Evolutionary conservation across 2,797 vertebrate species (phyloP).

Genomic region (Ptychadena robeensis): DNA sequence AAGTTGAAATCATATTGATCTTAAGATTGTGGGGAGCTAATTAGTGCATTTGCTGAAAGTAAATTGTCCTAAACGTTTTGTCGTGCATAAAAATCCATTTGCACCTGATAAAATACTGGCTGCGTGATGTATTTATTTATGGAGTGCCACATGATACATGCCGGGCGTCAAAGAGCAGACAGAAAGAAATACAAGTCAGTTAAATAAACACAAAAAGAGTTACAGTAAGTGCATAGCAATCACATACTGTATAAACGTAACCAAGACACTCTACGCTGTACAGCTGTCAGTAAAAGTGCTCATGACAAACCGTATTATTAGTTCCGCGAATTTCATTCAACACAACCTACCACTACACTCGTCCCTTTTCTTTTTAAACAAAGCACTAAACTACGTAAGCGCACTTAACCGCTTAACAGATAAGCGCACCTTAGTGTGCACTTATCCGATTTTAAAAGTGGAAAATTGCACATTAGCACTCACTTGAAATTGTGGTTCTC

Average conservation of each 20-base stretch:
- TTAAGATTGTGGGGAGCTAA: slow-evolving; percentile 27
- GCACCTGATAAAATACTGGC: slow-evolving; percentile 38
- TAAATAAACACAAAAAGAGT: slow-evolving; percentile 21
- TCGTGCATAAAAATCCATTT: slow-evolving; percentile 33
- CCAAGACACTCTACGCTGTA: neutral
- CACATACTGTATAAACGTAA: neutral
- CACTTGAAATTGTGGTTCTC: no score
- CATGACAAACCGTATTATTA: neutral
- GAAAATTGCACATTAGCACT: no score
- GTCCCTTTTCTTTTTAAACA: no score
- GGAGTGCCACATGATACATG: slow-evolving; percentile 22
- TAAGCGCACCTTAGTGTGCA: no score
- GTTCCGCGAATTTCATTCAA: neutral
- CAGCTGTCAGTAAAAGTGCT: neutral
- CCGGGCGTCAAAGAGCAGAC: slow-evolving; percentile 18
- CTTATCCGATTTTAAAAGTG: no score
- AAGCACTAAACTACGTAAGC: no score
- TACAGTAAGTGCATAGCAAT: slow-evolving; percentile 39
- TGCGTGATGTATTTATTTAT: slow-evolving; percentile 38
- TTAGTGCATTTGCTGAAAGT: slow-evolving; percentile 25
- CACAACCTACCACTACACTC: neutral
- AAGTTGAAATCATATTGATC: slow-evolving; percentile 13
- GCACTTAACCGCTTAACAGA: no score
- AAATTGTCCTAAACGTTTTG: slow-evolving; percentile 39
- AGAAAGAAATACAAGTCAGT: slow-evolving; percentile 13